Conservation (phyloP, 2,113 vertebrate species). For the Cyprinodon variegatus region DNA sequence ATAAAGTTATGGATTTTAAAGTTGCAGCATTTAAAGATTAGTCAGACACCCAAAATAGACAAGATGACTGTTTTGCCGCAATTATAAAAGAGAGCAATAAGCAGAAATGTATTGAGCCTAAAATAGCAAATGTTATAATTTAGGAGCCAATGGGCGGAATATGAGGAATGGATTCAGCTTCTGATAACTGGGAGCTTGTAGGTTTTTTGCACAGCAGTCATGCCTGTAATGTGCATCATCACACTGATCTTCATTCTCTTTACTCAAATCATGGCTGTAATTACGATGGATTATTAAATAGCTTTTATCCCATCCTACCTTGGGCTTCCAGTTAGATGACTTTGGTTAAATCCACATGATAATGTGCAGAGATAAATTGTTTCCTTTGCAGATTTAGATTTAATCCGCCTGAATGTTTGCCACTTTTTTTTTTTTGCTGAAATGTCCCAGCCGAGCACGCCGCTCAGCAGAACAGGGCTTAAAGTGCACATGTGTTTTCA, state of each 20-base stretch:
- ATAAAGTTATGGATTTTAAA: background rate
- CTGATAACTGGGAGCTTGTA: conserved; percentile 4
- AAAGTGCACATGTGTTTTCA: conserved; percentile 34
- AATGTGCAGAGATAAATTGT: conserved; percentile 69
- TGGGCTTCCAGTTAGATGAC: conserved; percentile 57
- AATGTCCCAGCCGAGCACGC: conserved; percentile 48
- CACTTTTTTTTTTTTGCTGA: conserved; percentile 48
- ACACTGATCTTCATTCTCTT: conserved; percentile 15
- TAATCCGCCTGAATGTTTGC: conserved; percentile 66
- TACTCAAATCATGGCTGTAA: conserved; percentile 30
- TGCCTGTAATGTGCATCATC: background rate
- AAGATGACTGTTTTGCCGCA: background rate
- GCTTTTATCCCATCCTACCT: conserved; percentile 13
- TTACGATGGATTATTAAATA: conserved; percentile 30
- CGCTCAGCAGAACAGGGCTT: conserved; percentile 56
- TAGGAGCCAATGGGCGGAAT: conserved; percentile 34
- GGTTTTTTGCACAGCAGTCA: background rate
- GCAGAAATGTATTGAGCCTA: conserved; percentile 22
- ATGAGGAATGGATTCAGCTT: conserved; percentile 8
- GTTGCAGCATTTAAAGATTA: background rate
- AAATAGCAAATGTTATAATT: conserved; percentile 66
- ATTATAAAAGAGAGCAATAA: conserved; percentile 11
- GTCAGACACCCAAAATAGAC: background rate
- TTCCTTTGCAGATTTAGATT: conserved; percentile 64
- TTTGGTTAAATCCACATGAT: conserved; percentile 60